Percentiles rank a stretch among this genome's conserved stretches.
Conservation (phyloP, 1,140 invertebrate species). For the Eriosoma lanigerum region DNA sequence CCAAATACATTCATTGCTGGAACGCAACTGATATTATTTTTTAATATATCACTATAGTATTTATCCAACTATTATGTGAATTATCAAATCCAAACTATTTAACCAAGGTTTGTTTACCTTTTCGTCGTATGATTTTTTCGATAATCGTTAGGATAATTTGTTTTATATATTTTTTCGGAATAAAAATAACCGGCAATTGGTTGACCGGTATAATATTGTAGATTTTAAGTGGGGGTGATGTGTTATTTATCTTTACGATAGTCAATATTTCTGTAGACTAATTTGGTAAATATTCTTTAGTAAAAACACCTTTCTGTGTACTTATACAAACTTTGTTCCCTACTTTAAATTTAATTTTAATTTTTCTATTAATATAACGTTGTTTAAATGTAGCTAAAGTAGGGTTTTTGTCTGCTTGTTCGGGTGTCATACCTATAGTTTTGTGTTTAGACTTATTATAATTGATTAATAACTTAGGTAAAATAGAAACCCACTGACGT, state of each 20-base stretch:
- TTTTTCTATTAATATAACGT: too few species aligned
- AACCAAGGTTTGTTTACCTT: neutral
- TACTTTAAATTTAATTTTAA: too few species aligned
- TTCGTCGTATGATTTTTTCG: neutral
- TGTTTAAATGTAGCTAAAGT: too few species aligned
- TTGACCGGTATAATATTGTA: neutral
- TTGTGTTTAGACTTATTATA: too few species aligned
- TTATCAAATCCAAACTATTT: slow-evolving; percentile 14
- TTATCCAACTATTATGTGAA: too few species aligned
- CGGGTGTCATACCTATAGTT: too few species aligned
- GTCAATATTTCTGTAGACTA: slow-evolving; percentile 9
- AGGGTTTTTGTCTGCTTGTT: too few species aligned
- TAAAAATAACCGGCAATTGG: slow-evolving; percentile 1
- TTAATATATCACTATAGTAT: too few species aligned
- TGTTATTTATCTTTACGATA: neutral
- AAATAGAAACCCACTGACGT: neutral
- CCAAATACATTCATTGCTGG: too few species aligned
- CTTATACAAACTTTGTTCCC: neutral
- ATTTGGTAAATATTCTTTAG: neutral
- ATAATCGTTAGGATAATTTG: neutral
- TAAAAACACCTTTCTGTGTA: too few species aligned
- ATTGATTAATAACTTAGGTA: neutral
- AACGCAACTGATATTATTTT: too few species aligned
- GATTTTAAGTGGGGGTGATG: neutral
- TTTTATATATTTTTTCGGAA: neutral